Base-by-base conservation (phyloP, 2,888 invertebrate species). In the Dermolepida albohirtum region DNA sequence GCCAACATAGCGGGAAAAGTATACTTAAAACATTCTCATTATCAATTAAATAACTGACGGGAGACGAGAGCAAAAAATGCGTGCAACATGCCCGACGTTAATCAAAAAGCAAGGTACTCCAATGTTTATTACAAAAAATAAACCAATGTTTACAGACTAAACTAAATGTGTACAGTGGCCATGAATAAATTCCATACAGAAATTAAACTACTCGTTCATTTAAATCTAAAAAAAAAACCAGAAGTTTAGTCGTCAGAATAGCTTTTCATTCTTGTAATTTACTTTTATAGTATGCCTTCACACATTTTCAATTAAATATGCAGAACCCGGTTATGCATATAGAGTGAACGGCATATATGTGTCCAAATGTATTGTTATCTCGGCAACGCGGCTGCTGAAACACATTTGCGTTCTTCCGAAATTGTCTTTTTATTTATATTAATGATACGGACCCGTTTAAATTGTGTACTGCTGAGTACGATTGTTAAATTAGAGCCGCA, bases 381-480 rank as follows among this genome's bases (percentile, higher is more conserved):
- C 34, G 34, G 34, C 34, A 34, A 34, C 34, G 34, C 34, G 34
- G 10, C 34, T 34, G 34, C 34, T 34, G 34, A 51, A 51, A 51
- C 51, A 27, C 29, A 67, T 69, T 69, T 71, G 64, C 67, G 34
- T 67, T 67, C 66, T 50, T 40, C 40, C 54, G 66, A 71, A 71
- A 71, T 69, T 69, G 69, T 63, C 68, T 69, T 71, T 71, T 71
- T 69, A 71, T 71, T 71, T 71, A 70, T 70, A 71, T 70, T 70
- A 71, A 70, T 71, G 71, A 55, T 54, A 57, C 14, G 57, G 65
- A 52, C 67, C 39, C 40, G 14, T 14, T 22, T 49, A 49, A 17
- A 49, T 49, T 49, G 49, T 6, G 22, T 49, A 49, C 16, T 22
- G 49, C 11, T 5, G 22, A 34, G 34, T 34, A 34, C 34, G 34